Evolutionary conservation across 2,797 vertebrate species (phyloP), one percentile per base, ranked within the genome.

Genomic region (Sebastes trivittatus): DNA sequence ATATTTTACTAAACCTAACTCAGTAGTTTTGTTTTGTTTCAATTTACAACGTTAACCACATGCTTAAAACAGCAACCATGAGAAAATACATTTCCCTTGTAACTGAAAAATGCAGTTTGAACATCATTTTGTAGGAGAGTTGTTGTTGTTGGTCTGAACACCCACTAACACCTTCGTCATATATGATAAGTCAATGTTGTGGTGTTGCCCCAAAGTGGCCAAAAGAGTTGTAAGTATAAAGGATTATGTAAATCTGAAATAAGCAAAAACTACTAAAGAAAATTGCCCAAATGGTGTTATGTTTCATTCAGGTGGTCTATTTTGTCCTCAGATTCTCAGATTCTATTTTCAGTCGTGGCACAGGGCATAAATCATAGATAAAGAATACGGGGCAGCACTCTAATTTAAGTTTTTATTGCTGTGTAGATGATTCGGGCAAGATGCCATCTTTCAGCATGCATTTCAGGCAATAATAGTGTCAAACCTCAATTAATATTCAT

Each of bases 401-500:
- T 90, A 92, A 88, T 94, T 92, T 88, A 83, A 71, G 79, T 86
- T 92, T 94, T 91, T 91, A 91, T 81, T 74, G 87, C 82, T 1
- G 25, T 78, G 76, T 71, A 88, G 86, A 92, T 85, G 87, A 88
- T 88, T 83, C 13, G 68, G 91, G 88, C 88, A 85, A 75, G 72
- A 80, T 70, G 92, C 92, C 92, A 93, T 91, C 77, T 85, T 87
- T 88, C 87, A 89, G 85, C 84, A 78, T 86, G 82, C 85, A 86
- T 90, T 90, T 89, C 82, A 82, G 88, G 89, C 89, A 88, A 84
- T 93, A 92, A 93, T 60, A 82, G 88, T 91, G 90, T 89, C 88
- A 92, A 91, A 86, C 55, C 83, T 90, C 88, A 89, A 91, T 93
- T 93, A 92, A 93, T 93, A 90, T 92, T 87, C 88, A 92, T 93